Conservation (phyloP, 2,888 invertebrate genomes). For the Rhagophthalmus giganteus region DNA sequence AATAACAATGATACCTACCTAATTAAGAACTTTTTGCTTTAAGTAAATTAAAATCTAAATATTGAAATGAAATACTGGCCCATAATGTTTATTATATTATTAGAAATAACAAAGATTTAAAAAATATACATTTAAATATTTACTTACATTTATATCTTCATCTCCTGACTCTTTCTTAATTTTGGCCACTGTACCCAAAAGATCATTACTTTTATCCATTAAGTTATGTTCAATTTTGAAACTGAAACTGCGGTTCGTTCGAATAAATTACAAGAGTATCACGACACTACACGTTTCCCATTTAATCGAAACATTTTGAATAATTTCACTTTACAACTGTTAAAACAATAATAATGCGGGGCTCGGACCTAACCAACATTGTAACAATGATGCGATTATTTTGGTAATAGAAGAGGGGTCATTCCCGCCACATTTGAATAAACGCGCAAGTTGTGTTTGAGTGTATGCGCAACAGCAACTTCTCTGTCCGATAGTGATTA, state of each 20-base stretch:
- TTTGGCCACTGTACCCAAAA: slow-evolving; percentile 43
- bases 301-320: no score
- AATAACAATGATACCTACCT: no score
- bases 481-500: neutral
- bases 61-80: neutral
- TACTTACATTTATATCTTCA: slow-evolving; percentile 75
- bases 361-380: slow-evolving; percentile 40
- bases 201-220: slow-evolving; percentile 45
- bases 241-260: no score
- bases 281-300: neutral
- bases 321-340: no score
- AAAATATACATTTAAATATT: slow-evolving; percentile 1
- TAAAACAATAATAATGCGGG: slow-evolving; percentile 15
- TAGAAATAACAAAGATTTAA: no score
- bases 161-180: slow-evolving; percentile 72
- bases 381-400: slow-evolving; percentile 51
- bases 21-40: no score
- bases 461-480: slow-evolving; percentile 31
- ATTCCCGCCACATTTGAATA: slow-evolving; percentile 50
- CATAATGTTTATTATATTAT: neutral
- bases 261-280: no score
- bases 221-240: no score
- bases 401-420: slow-evolving; percentile 50
- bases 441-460: slow-evolving; percentile 41
- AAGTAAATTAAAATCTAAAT: no score